phyloP scores from a whole-genome alignment of 2,888 invertebrate genomes.

The Gymnocheta viridis region DNA sequence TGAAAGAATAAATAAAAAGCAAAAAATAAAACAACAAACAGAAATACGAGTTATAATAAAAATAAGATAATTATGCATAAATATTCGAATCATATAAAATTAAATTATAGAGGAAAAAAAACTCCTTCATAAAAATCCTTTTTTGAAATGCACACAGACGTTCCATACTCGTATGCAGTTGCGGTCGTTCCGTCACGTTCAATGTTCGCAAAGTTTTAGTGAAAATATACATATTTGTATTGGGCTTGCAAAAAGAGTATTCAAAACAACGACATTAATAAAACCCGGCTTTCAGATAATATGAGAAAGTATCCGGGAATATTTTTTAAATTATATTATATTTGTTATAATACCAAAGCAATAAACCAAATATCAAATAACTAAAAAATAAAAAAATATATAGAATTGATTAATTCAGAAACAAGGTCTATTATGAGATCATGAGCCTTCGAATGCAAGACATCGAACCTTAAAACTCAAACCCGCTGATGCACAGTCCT shows the following conservation, averaged over 20 bases:
- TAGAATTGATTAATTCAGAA: no score
- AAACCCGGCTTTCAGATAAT: background rate
- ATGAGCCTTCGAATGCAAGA: no score
- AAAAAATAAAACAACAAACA: background rate
- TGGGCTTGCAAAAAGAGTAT: background rate
- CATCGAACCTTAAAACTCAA: no score
- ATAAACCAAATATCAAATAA: no score
- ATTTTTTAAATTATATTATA: no score
- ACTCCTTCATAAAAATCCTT: constrained; percentile 6
- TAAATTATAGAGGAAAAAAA: constrained; percentile 7
- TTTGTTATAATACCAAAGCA: no score
- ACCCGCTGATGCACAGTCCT: no score
- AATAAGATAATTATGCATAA: constrained; percentile 21
- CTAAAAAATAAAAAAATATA: no score
- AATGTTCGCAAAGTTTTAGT: background rate
- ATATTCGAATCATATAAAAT: constrained; percentile 5
- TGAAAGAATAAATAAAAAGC: constrained; percentile 20
- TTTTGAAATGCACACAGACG: constrained; percentile 33
- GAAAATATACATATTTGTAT: background rate
- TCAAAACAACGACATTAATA: background rate
- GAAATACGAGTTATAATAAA: constrained; percentile 18
- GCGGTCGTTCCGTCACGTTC: background rate
- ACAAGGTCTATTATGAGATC: no score
- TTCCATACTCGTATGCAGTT: background rate
- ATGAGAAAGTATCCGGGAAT: no score